Evolutionary conservation across 2,113 vertebrate species (phyloP), one percentile per base, ranked within the genome.

Genomic region (Sapajus apella): DNA sequence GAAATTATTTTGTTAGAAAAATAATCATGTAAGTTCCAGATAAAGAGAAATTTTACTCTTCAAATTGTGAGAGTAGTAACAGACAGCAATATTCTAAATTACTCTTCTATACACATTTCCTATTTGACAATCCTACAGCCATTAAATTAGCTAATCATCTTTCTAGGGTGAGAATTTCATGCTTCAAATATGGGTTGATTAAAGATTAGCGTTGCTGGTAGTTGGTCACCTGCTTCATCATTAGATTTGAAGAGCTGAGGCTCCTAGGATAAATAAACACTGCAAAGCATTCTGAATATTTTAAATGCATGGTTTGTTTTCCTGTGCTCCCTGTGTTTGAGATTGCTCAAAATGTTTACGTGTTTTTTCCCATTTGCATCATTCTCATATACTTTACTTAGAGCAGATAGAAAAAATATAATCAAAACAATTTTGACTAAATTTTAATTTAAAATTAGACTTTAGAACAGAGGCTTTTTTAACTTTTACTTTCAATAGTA

Each of bases 131-230:
- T 93, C 47, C 21, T 96, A 93, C 68, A 94, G 32, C 85, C 97
- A 95, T 97, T 97, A 97, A 97, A 98, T 97, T 97, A 97, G 97
- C 35, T 96, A 98, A 98, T 97, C n/a, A 95, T 43, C 90, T 97
- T 97, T 88, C 86, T 92, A 47, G 81, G 45, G 66, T 96, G 16
- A 56, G 56, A 84, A 61, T 97, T 98, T 96, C 95, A 96, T 95
- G 93, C 80, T 97, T 97, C 37, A 56, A 87, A 90, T 95, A 92
- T 76, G 11, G 35, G 82, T 96, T 98, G 96, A 98, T 98, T 98
- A 96, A 98, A 97, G 96, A 97, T 97, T 90, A 98, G 90, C 66
- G 92, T 94, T 90, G 58, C 35, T 75, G 37, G 77, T 3, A 91
- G 91, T 82, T 1, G 6, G 94, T 98, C 95, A 97, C 91, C 82